phyloP scores from a whole-genome alignment of 2,113 vertebrate species.

The Oreochromis aureus region DNA sequence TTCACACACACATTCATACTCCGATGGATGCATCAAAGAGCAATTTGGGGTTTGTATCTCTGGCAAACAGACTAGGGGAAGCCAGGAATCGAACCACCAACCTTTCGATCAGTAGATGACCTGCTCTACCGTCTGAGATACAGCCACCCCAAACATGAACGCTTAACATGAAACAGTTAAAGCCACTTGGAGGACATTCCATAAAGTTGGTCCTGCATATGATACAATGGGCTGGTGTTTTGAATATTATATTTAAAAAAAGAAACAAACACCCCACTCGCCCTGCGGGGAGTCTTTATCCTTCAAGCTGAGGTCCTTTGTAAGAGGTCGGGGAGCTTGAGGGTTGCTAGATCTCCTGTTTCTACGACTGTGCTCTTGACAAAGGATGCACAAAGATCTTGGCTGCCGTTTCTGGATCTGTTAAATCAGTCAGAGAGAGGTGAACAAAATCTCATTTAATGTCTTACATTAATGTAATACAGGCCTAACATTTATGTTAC shows the following conservation, averaged over 20 bases:
- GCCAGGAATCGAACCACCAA: rapidly evolving
- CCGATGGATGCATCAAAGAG: rapidly evolving
- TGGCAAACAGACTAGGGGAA: no score
- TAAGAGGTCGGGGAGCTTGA: neutral
- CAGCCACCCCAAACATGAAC: neutral
- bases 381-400: neutral
- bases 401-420: neutral
- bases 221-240: neutral
- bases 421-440: neutral
- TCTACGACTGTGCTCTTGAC: neutral
- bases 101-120: rapidly evolving
- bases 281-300: rapidly evolving
- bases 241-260: neutral
- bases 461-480: neutral
- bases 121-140: neutral
- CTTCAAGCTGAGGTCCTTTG: neutral
- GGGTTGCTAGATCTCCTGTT: rapidly evolving
- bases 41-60: neutral
- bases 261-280: neutral
- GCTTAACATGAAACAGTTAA: neutral
- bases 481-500: neutral
- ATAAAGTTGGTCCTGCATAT: neutral
- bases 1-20: rapidly evolving
- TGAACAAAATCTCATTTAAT: rapidly evolving
- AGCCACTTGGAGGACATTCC: rapidly evolving